Percentiles rank a stretch among this genome's conserved stretches.
Conservation (phyloP, 2,113 vertebrate genomes). For the Nasalis larvatus region DNA sequence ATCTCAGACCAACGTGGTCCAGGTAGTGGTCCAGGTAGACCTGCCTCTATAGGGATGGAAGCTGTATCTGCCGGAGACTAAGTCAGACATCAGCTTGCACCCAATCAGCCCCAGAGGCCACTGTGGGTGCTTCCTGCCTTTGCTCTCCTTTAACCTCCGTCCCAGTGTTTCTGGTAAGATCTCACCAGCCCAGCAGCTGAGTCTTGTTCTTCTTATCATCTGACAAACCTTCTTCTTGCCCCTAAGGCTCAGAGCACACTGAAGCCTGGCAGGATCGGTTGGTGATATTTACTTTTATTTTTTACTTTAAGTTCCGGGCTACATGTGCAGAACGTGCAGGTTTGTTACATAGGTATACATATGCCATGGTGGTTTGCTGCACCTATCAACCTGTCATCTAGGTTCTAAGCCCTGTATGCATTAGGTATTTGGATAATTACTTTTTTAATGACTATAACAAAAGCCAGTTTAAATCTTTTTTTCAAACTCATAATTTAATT, state of each 20-base stretch:
- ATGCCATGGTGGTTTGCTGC: too few relatives aligned
- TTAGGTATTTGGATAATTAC: too few relatives aligned
- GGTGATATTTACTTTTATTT: neutral
- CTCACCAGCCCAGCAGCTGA: fast-evolving
- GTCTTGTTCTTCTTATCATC: neutral
- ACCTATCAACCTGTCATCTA: too few relatives aligned
- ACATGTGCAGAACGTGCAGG: too few relatives aligned
- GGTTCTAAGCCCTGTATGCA: too few relatives aligned
- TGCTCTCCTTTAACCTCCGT: neutral
- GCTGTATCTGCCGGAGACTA: neutral
- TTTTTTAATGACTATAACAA: neutral
- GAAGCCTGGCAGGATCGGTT: too few relatives aligned
- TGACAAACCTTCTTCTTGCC: neutral
- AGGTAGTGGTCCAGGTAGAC: too few relatives aligned
- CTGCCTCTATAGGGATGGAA: neutral
- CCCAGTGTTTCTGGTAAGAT: neutral
- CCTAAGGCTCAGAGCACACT: neutral
- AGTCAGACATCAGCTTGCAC: neutral
- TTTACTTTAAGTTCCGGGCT: too few relatives aligned
- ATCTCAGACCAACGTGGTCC: neutral
- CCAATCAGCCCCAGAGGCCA: neutral
- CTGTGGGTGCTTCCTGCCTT: neutral
- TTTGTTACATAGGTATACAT: too few relatives aligned
- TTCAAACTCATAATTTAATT: neutral
- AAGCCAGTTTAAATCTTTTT: neutral